Percentiles rank a stretch among this genome's conserved stretches.
phyloP scores from a whole-genome alignment of 2,888 invertebrate genomes.

The Leptarthrus brevirostris region DNA sequence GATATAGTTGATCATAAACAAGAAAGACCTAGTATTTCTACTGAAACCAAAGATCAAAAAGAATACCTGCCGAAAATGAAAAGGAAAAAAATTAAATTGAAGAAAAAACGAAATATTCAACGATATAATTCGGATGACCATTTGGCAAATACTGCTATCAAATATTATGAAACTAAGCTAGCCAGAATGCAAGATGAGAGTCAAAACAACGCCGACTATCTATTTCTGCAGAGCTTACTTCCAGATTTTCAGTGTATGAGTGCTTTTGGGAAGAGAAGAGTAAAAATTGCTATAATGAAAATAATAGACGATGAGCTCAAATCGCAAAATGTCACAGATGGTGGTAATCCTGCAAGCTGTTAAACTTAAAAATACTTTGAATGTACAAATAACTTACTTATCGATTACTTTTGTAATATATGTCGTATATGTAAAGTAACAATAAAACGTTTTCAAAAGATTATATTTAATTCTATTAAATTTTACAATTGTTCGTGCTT shows the following conservation, averaged over 20 bases:
- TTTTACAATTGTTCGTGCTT: no score
- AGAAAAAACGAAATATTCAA: background rate
- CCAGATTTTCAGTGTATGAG: constrained; percentile 25
- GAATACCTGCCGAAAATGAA: background rate
- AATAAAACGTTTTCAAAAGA: no score
- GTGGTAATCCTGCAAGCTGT: no score
- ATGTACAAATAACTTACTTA: no score
- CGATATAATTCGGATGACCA: background rate
- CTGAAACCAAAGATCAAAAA: background rate
- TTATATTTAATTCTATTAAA: no score
- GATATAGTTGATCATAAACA: background rate
- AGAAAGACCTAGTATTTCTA: background rate
- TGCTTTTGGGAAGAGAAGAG: background rate
- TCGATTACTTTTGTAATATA: no score
- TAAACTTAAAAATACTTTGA: no score
- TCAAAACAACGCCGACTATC: background rate
- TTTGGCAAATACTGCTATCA: constrained; percentile 1
- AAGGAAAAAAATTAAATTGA: background rate
- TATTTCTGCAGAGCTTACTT: constrained; percentile 18
- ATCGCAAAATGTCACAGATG: background rate
- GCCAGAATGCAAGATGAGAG: background rate
- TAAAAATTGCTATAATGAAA: constrained; percentile 31
- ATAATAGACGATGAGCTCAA: constrained; percentile 14
- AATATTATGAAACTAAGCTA: constrained; percentile 2
- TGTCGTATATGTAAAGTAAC: no score